Conservation (phyloP, 2,888 invertebrate species). For the Eurytoma californica region DNA sequence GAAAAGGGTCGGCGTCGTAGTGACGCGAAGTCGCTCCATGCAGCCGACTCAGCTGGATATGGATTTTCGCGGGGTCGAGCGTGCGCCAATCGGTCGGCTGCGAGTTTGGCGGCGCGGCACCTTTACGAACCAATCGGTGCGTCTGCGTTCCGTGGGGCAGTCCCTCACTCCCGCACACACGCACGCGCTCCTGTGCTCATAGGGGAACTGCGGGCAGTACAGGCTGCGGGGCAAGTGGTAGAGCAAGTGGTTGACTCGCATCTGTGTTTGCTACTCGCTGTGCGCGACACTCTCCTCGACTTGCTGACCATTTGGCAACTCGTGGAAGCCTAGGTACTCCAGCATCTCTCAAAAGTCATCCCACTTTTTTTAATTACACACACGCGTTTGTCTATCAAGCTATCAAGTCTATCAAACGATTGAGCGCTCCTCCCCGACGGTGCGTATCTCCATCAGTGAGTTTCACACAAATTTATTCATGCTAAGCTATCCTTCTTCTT, state of each 20-base stretch:
- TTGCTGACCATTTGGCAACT: too few species aligned
- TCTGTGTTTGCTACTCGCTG: too few species aligned
- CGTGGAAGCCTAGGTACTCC: too few species aligned
- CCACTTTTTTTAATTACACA: too few species aligned
- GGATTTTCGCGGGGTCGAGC: constrained; percentile 66
- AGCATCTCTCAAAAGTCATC: too few species aligned
- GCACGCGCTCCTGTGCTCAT: background rate
- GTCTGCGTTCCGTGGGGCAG: background rate
- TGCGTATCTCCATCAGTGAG: background rate
- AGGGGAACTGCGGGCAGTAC: background rate
- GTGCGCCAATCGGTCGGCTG: constrained; percentile 60
- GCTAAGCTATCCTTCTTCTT: background rate
- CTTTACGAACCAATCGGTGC: background rate
- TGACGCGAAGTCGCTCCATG: too few species aligned
- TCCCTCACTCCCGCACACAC: constrained; percentile 4
- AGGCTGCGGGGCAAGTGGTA: too few species aligned
- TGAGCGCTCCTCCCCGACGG: background rate
- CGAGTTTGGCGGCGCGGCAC: constrained; percentile 53
- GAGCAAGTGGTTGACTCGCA: too few species aligned
- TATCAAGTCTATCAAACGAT: too few species aligned
- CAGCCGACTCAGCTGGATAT: constrained; percentile 58
- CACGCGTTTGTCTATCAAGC: too few species aligned
- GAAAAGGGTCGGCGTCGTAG: background rate
- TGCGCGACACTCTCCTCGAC: too few species aligned
- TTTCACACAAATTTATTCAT: background rate